Evolutionary conservation across 2,113 vertebrate genomes (phyloP).

Genomic region (Salminus brasiliensis): DNA sequence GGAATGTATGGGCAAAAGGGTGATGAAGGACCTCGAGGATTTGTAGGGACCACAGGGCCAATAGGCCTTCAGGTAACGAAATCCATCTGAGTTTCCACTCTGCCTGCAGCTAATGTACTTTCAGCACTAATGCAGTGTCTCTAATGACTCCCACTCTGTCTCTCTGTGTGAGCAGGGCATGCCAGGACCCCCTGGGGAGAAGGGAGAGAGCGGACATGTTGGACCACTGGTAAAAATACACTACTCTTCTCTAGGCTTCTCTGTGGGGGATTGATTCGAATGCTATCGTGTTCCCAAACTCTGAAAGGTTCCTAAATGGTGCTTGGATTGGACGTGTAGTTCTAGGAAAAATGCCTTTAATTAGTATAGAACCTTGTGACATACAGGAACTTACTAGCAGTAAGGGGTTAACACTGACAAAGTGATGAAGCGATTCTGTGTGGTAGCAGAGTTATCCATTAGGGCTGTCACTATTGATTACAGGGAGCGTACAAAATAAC

Average conservation of each 20-base stretch:
- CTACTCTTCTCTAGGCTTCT: background rate
- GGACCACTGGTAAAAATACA: slow-evolving; percentile 82
- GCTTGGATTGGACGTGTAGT: background rate
- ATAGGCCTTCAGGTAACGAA: slow-evolving; percentile 83
- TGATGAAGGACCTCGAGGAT: slow-evolving; percentile 86
- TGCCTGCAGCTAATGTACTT: background rate
- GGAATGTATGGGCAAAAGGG: slow-evolving; percentile 91
- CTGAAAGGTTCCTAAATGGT: background rate
- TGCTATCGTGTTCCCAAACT: background rate
- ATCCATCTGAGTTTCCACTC: background rate
- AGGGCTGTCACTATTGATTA: too few species aligned
- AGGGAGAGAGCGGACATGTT: slow-evolving; percentile 88
- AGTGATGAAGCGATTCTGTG: background rate
- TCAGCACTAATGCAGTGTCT: background rate
- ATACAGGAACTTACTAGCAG: background rate
- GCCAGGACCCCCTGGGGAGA: slow-evolving; percentile 88
- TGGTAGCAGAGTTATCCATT: background rate
- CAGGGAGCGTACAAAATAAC: too few species aligned
- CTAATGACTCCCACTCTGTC: slow-evolving; percentile 13
- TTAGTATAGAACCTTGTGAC: background rate
- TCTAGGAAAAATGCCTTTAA: background rate
- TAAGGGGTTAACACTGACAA: background rate
- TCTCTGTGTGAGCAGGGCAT: slow-evolving; percentile 79
- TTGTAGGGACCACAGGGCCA: slow-evolving; percentile 80
- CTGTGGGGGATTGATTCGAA: background rate